Percentiles rank a stretch among this genome's conserved stretches.
These are phyloP conservation scores for Heliconius melpomene DNA, from an alignment of 1,140 invertebrate species.

Conservation along the genomic window DNA sequence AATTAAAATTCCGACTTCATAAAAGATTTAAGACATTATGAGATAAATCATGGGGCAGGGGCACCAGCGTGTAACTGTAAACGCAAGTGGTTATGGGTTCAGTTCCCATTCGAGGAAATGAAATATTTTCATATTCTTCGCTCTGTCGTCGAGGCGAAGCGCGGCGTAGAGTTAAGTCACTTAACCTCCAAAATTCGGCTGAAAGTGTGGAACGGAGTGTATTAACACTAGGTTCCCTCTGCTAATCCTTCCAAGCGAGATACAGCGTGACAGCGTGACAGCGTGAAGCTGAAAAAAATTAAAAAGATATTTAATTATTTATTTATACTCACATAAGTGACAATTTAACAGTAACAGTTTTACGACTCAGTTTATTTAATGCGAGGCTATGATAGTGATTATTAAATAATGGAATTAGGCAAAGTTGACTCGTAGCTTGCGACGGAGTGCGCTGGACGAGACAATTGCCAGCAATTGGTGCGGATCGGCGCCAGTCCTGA, in stretches of 20 bases:
- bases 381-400: slow-evolving; percentile 30
- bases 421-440: slow-evolving; percentile 21
- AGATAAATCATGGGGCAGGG: too few species aligned
- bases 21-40: neutral
- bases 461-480: slow-evolving; percentile 73
- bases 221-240: too few species aligned
- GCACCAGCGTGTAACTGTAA: too few species aligned
- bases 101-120: too few species aligned
- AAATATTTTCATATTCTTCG: too few species aligned
- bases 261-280: too few species aligned
- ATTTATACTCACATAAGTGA: neutral
- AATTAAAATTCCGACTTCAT: neutral
- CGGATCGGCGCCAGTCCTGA: slow-evolving; percentile 65
- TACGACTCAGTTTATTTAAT: slow-evolving; percentile 36
- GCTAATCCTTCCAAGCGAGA: too few species aligned
- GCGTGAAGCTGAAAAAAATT: too few species aligned
- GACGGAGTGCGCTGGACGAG: slow-evolving; percentile 45
- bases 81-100: too few species aligned
- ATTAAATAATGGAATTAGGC: slow-evolving; percentile 47
- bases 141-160: neutral
- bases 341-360: slow-evolving; percentile 27
- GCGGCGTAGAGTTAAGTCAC: too few species aligned
- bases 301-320: neutral
- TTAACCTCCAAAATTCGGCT: too few species aligned
- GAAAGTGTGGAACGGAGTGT: too few species aligned